Conservation (phyloP, 92 coral and sea anemone genomes). For the Parazoanthus atlanticus region DNA sequence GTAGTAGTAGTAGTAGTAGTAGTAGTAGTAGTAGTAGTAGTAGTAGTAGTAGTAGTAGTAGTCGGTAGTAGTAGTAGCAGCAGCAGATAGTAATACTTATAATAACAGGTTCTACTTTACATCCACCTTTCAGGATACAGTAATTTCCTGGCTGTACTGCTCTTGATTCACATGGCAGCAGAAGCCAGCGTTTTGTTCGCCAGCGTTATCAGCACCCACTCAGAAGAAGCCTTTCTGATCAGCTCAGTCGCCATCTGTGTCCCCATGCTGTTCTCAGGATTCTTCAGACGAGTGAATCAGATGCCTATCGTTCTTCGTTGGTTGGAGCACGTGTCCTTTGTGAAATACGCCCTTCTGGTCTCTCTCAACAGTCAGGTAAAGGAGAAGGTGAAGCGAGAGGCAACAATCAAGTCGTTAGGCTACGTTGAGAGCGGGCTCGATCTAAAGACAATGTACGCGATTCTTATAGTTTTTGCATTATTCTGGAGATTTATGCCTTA, state of each 20-base stretch:
- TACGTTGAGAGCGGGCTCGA: slow-evolving; percentile 21
- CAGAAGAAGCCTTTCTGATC: slow-evolving; percentile 27
- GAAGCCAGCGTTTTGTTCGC: slow-evolving; percentile 39
- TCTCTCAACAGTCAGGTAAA: slow-evolving; percentile 27
- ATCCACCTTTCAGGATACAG: slow-evolving; percentile 17
- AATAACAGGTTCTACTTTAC: not conserved
- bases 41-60: too few species aligned
- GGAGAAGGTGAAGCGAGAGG: slow-evolving; percentile 9
- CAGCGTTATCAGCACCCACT: slow-evolving; percentile 36
- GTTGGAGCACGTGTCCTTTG: slow-evolving; percentile 41
- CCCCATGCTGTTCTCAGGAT: slow-evolving; percentile 37
- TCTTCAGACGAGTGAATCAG: slow-evolving; percentile 37
- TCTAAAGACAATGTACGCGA: slow-evolving; percentile 9
- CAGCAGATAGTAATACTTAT: too few species aligned
- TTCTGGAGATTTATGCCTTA: slow-evolving; percentile 42
- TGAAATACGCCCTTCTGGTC: slow-evolving; percentile 34
- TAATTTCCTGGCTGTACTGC: slow-evolving; percentile 16
- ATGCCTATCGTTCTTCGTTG: slow-evolving; percentile 30
- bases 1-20: too few species aligned
- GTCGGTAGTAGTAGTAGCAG: too few species aligned
- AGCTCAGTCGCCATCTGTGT: slow-evolving; percentile 31
- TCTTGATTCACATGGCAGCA: slow-evolving; percentile 32
- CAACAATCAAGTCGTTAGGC: slow-evolving; percentile 26
- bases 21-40: too few species aligned
- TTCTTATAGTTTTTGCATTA: slow-evolving; percentile 13